Percentiles rank a stretch among this genome's conserved stretches.
Conservation (phyloP, 2,888 invertebrate species). For the Polyommatus iphigenia region DNA sequence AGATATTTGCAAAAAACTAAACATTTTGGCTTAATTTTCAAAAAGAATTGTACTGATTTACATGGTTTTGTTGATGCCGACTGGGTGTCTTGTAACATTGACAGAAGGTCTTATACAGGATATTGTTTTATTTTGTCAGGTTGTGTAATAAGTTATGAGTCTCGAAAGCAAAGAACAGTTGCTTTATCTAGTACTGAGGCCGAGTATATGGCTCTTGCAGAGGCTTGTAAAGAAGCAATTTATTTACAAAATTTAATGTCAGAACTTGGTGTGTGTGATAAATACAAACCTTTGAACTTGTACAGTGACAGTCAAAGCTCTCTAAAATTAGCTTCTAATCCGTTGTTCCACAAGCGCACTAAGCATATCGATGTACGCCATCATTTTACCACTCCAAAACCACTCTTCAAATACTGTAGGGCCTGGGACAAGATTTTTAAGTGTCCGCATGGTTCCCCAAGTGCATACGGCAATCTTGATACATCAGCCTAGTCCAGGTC, state of each 20-base stretch:
- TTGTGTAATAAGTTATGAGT: no score
- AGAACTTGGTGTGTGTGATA: background rate
- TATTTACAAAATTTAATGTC: background rate
- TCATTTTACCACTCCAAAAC: background rate
- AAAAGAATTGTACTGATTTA: background rate
- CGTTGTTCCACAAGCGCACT: slow-evolving; percentile 31
- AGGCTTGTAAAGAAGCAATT: no score
- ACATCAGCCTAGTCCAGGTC: no score
- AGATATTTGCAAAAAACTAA: background rate
- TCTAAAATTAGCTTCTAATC: slow-evolving; percentile 30
- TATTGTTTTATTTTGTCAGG: background rate
- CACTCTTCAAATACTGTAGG: no score
- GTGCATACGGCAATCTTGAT: no score
- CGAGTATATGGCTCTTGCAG: background rate
- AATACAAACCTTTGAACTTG: no score
- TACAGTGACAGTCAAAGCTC: background rate
- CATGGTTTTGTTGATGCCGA: background rate
- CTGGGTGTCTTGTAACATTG: background rate
- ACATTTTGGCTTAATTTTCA: background rate
- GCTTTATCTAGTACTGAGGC: background rate
- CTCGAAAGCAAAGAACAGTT: no score
- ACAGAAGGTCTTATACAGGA: slow-evolving; percentile 1
- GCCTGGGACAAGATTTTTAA: no score
- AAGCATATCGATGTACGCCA: slow-evolving; percentile 30
- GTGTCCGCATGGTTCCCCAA: no score